A percentile compares a stretch with the other conserved stretches of the same genome.
phyloP scores from a whole-genome alignment of 1,140 invertebrate genomes.

The Ceratitis capitata region DNA sequence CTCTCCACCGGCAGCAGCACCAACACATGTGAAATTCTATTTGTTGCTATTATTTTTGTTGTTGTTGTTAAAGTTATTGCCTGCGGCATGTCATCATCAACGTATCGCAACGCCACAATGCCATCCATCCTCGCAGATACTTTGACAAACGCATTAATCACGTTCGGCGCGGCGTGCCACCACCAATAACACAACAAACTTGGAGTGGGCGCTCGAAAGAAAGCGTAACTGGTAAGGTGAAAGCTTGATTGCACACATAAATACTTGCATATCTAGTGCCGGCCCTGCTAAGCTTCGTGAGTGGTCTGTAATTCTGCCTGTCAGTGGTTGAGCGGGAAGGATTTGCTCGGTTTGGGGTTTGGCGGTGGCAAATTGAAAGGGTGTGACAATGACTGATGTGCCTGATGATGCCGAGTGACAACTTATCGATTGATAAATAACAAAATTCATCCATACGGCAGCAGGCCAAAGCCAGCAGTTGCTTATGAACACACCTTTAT shows the following conservation, averaged over 20 bases:
- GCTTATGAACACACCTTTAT: conserved; percentile 5
- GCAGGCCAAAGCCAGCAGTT: not conserved
- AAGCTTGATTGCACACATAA: not conserved
- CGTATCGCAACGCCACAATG: not conserved
- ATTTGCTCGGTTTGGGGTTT: not conserved
- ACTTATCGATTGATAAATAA: conserved; percentile 63
- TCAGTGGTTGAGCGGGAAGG: not conserved
- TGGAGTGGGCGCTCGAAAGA: not conserved
- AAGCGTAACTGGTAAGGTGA: not conserved
- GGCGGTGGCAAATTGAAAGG: conserved; percentile 41
- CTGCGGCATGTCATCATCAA: conserved; percentile 33
- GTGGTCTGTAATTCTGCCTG: not conserved
- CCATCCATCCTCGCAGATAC: conserved; percentile 41
- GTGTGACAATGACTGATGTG: conserved; percentile 64
- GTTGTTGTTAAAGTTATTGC: not conserved
- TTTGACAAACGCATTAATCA: conserved; percentile 59
- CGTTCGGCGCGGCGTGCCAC: conserved; percentile 43
- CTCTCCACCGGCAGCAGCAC: not conserved
- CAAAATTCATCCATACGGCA: not conserved
- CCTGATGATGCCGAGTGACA: conserved; percentile 40
- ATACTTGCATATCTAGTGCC: not conserved
- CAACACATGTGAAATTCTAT: not conserved
- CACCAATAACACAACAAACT: too few relatives aligned
- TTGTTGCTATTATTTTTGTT: not conserved
- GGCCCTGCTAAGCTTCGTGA: not conserved